Percentiles rank a stretch among this genome's conserved stretches.
Evolutionary conservation across 2,113 vertebrate genomes (phyloP).

Genomic region (Sinocyclocheilus anshuiensis): DNA sequence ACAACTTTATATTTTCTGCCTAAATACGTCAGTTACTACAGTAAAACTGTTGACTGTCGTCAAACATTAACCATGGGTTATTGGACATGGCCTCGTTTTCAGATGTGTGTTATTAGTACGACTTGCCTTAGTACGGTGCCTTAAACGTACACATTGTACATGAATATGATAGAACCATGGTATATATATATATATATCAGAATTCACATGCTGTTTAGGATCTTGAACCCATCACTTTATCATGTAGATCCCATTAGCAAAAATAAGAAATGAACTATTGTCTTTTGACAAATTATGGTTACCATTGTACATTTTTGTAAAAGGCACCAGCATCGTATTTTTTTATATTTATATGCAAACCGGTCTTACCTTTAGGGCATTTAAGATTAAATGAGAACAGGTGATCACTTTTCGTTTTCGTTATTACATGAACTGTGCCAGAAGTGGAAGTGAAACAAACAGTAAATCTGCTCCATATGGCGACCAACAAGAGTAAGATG

Average conservation of each 20-base stretch:
- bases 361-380: neutral
- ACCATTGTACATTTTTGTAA: neutral
- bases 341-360: neutral
- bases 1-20: neutral
- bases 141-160: too few species aligned
- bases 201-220: neutral
- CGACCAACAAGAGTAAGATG: constrained; percentile 43
- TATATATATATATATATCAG: too few species aligned
- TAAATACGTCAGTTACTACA: neutral
- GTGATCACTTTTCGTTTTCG: neutral
- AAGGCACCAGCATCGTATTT: neutral
- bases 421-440: neutral
- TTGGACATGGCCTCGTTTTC: neutral
- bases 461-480: constrained; percentile 17
- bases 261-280: neutral
- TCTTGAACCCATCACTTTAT: neutral
- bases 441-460: constrained; percentile 50
- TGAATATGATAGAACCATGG: too few species aligned
- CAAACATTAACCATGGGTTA: neutral
- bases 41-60: neutral
- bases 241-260: neutral
- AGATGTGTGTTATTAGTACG: neutral
- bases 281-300: neutral
- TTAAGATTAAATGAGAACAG: constrained; percentile 6
- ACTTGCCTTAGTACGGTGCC: too few species aligned